phyloP scores from a whole-genome alignment of 2,113 vertebrate genomes.

The Muntiacus muntjak region DNA sequence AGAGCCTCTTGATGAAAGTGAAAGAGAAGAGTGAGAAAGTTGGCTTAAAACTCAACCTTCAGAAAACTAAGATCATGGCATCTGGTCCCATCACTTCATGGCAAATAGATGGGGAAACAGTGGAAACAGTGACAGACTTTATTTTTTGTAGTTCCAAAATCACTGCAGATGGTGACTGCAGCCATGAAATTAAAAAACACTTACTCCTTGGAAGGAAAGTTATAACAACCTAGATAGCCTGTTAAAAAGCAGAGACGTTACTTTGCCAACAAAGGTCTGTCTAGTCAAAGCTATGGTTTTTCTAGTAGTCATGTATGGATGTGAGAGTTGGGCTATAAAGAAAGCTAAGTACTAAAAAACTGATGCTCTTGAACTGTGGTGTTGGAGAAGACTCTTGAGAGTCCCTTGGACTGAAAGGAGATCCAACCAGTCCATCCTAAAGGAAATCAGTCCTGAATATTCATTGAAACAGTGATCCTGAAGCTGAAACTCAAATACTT shows the following conservation, averaged over 20 bases:
- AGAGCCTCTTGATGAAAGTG: neutral
- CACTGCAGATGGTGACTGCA: neutral
- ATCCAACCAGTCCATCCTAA: neutral
- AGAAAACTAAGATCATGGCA: neutral
- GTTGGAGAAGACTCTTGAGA: neutral
- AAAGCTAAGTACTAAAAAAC: neutral
- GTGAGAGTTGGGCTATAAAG: neutral
- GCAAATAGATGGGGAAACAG: neutral
- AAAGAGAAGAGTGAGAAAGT: neutral
- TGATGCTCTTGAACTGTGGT: neutral
- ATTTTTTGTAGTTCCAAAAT: neutral
- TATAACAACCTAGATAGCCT: neutral
- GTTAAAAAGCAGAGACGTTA: neutral
- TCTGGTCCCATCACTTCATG: neutral
- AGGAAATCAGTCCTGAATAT: neutral
- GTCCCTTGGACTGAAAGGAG: neutral
- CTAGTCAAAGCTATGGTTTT: neutral
- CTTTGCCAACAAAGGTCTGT: neutral
- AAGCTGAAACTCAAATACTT: neutral
- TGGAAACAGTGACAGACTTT: neutral
- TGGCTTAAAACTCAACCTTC: neutral
- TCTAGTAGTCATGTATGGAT: neutral
- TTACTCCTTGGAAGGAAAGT: neutral
- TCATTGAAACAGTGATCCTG: neutral
- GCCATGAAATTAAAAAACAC: neutral